Percentiles rank a stretch among this genome's conserved stretches.
Conservation (phyloP, 2,113 vertebrate species). For the Panthera uncia region DNA sequence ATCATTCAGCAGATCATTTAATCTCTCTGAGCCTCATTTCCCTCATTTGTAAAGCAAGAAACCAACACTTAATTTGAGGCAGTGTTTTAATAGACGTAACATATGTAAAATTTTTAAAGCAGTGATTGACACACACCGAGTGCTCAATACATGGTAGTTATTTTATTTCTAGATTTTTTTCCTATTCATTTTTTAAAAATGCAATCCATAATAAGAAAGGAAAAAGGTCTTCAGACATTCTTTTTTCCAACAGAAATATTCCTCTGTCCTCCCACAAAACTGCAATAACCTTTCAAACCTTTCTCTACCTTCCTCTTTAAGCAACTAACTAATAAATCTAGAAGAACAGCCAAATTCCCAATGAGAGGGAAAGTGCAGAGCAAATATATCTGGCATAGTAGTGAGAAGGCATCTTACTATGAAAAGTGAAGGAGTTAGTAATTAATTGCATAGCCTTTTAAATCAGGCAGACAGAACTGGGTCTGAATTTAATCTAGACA, state of each 20-base stretch:
- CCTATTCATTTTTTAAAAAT: not conserved
- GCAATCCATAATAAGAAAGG: not conserved
- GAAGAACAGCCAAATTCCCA: slow-evolving; percentile 12
- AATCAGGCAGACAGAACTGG: not conserved
- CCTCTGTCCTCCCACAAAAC: not conserved
- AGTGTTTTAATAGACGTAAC: not conserved
- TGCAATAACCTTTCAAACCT: not conserved
- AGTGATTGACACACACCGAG: not conserved
- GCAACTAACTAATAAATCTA: not conserved
- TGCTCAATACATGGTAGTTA: not conserved
- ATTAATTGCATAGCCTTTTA: slow-evolving; percentile 14
- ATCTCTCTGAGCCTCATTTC: not conserved
- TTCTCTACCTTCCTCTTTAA: not conserved
- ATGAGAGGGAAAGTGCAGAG: not conserved
- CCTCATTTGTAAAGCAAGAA: not conserved
- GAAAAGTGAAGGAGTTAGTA: not conserved
- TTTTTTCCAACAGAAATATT: not conserved
- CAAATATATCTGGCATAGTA: not conserved
- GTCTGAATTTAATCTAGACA: not conserved
- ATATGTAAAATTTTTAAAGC: not conserved
- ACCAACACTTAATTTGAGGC: not conserved
- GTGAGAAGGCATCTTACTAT: not conserved
- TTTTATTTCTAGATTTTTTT: not conserved
- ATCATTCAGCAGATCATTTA: not conserved
- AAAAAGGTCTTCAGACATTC: not conserved